Percentiles rank a stretch among this genome's conserved stretches.
Evolutionary conservation across 2,888 invertebrate genomes (phyloP).

Genomic region (Eupithecia tripunctaria): DNA sequence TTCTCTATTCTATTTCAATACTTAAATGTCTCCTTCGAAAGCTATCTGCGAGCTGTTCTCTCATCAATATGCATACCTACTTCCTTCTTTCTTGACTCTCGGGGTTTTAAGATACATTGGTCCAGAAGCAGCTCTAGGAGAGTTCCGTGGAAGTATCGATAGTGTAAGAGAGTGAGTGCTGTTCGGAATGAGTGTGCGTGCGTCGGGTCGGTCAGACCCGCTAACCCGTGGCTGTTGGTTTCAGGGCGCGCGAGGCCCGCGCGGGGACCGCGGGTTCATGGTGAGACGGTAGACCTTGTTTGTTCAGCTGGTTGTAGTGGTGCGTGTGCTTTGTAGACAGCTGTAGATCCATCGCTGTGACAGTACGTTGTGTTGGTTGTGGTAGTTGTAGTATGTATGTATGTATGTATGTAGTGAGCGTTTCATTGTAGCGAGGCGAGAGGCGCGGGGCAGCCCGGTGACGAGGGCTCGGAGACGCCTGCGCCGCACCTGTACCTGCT

Average conservation of each 20-base stretch:
- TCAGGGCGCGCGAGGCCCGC: constrained; percentile 90
- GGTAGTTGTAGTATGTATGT: neutral
- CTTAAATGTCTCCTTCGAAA: neutral
- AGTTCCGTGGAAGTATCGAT: neutral
- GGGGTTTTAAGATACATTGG: neutral
- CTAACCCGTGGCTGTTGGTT: constrained; percentile 53
- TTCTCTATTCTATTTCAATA: neutral
- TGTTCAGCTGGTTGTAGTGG: neutral
- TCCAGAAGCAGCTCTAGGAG: neutral
- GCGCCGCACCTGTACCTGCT: no score
- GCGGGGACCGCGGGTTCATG: constrained; percentile 90
- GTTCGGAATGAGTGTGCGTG: no score
- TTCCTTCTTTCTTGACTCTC: neutral
- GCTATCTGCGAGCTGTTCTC: neutral
- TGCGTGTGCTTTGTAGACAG: neutral
- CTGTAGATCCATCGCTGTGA: neutral
- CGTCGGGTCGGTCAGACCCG: neutral
- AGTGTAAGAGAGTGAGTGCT: neutral
- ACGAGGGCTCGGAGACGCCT: no score
- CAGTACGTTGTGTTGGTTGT: neutral
- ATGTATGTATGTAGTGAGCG: no score
- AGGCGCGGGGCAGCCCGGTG: no score
- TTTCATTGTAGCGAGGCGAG: no score
- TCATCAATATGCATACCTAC: neutral
- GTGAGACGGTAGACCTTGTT: constrained; percentile 84